Base-by-base conservation (phyloP, 2,888 invertebrate genomes). In the Onthophagus sagittarius region DNA sequence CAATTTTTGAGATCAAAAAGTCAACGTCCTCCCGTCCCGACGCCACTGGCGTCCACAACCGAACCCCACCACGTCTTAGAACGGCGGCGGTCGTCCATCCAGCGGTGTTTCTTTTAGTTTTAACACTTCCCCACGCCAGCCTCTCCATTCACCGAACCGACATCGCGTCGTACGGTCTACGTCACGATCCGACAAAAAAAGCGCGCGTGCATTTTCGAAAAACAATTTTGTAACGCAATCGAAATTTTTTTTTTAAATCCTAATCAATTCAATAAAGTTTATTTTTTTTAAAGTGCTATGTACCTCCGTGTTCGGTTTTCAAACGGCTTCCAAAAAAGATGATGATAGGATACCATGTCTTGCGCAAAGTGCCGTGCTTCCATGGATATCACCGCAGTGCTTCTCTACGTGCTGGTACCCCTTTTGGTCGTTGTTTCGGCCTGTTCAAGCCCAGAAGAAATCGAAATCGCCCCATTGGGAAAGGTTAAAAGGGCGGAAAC, bases 391-490 rank as follows among this genome's bases (percentile, higher is more conserved):
- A 77, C 77, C 72, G 76, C 75, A 70, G 76, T 76, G 77, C 74
- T 76, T 74, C 76, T 72, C 75, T 74, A 74, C 75, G 73, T 79
- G 75, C 69, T 76, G 72, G 77, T 79, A 75, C 69, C 76, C 53
- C 63, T 72, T 72, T 71, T 75, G 76, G 70, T 69, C 65, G 72
- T 69, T 65, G 71, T 73, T 71, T 73, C 53, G 62, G 70, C 70
- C 53, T 70, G 74, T 70, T 73, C 74, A 69, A 67, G 15, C 33
- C 67, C 71, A 79, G 81, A 82, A 81, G 74, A 79, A 82, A 82
- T 85, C 81, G 74, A 79, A 82, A 82, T 85, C 81, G 85, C 53
- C 62, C 73, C 75, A 73, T 73, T 72, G 67, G 32, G 67, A n/a
- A 23, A 67, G 4, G n/a, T 23, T n/a, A 67, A 32, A 67, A 67